Base-by-base conservation (phyloP, 2,888 invertebrate genomes). In the Nomada flava region DNA sequence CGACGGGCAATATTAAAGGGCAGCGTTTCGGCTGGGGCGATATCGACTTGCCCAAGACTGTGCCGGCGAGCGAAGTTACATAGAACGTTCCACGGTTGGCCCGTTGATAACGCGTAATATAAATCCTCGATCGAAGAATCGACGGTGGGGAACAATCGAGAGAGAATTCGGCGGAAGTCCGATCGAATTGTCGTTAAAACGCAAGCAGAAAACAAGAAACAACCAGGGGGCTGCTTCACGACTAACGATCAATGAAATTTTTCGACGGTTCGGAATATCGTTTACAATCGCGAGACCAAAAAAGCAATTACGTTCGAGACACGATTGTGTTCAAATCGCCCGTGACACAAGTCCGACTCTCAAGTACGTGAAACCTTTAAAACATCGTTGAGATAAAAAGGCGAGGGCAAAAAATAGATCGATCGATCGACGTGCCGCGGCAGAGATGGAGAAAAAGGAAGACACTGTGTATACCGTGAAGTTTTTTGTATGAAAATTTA, bases 311-410 rank as follows among this genome's bases (percentile, higher is more conserved):
- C 60, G 62, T 83, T 83, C 74, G 81, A 76, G 71, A 86, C 83
- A 79, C 81, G 52, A 86, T 86, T 86, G 86, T 86, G 86, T 86
- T 86, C 86, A 86, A 81, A 79, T 73, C 65, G 76, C 76, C 76
- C 15, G 11, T 62, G 63, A 78, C 81, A 81, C 71, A 79, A 63
- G 82, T 82, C 76, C 79, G 82, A 82, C 62, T 71, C 67, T 71
- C 42, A 42, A 71, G 70, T 63, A 74, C 20, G 44, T 73, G 64
- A 72, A 62, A 15, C 69, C 26, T 47, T 67, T 64, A 29, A 57
- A 64, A 63, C 42, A 44, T 77, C 53, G 64, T 26, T 42, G 10
- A 53, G 53, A 20, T 50, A n/a, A 9, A 15, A 52, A 20, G 47
- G 4, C 11, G 47, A 42, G 36, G 53, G 15, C 36, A 4, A 15